Evolutionary conservation across 2,113 vertebrate genomes (phyloP).

Genomic region (Neoarius graeffei): DNA sequence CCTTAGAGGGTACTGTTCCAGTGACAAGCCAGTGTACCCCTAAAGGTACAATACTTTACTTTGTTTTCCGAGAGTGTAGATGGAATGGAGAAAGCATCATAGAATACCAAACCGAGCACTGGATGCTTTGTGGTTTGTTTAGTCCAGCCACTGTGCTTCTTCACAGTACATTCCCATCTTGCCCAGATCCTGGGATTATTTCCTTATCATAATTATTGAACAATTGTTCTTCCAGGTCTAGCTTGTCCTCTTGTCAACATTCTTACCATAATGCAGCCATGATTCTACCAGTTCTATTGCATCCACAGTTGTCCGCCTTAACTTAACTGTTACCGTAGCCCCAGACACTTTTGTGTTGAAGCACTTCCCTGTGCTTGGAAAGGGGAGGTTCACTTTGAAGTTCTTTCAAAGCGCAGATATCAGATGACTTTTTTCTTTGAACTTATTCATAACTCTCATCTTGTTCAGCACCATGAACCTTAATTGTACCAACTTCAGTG

Average conservation of each 20-base stretch:
- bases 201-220: not conserved
- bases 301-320: not conserved
- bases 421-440: not conserved
- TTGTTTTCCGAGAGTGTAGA: not conserved
- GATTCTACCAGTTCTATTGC: not conserved
- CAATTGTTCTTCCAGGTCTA: not conserved
- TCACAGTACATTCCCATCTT: not conserved
- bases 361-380: not conserved
- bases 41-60: too few relatives aligned
- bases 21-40: too few relatives aligned
- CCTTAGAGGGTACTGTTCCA: too few relatives aligned
- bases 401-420: not conserved
- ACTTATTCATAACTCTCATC: not conserved
- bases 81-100: not conserved
- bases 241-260: not conserved
- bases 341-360: not conserved
- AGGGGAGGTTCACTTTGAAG: not conserved
- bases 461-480: not conserved
- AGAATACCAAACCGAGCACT: not conserved
- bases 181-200: not conserved
- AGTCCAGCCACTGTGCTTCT: not conserved
- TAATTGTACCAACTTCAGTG: not conserved
- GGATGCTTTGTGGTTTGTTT: not conserved
- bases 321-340: not conserved
- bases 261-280: too few relatives aligned